Conservation (phyloP, 1,140 invertebrate species). For the Drosophila setifemur region DNA sequence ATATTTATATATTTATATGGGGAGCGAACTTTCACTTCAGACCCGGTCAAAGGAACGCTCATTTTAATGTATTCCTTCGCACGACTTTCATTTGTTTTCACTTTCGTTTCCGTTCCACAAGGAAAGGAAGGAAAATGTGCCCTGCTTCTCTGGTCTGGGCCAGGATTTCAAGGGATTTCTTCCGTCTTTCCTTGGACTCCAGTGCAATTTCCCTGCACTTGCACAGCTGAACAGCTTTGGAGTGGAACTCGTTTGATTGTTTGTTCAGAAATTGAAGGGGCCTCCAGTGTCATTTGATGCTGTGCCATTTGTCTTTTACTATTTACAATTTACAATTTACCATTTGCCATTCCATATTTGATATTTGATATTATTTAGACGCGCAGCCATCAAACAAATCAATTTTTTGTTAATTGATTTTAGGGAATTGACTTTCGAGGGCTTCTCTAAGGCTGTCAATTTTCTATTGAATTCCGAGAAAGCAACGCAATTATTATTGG, state of each 20-base stretch:
- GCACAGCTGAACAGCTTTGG: background rate
- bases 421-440: constrained; percentile 34
- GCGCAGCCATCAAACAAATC: background rate
- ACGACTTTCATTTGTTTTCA: constrained; percentile 76
- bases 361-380: constrained; percentile 7
- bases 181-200: constrained; percentile 1
- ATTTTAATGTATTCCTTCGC: constrained; percentile 71
- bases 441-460: constrained; percentile 19
- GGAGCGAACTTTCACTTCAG: constrained; percentile 5
- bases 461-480: constrained; percentile 6
- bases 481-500: constrained; percentile 53
- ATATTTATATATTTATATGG: constrained; percentile 67
- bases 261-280: constrained; percentile 26
- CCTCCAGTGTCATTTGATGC: constrained; percentile 1
- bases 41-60: constrained; percentile 46
- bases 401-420: constrained; percentile 27
- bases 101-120: constrained; percentile 53
- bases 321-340: too few relatives aligned
- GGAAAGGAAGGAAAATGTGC: constrained; percentile 32
- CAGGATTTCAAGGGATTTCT: constrained; percentile 25
- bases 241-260: constrained; percentile 4
- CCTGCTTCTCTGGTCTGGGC: background rate
- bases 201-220: constrained; percentile 28
- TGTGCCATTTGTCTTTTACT: background rate
- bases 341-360: constrained; percentile 4